A percentile compares a stretch with the other conserved stretches of the same genome.
These are phyloP conservation scores for Corythoichthys haematopterus DNA, from an alignment of 2,113 vertebrate species.

Conservation along the genomic window DNA sequence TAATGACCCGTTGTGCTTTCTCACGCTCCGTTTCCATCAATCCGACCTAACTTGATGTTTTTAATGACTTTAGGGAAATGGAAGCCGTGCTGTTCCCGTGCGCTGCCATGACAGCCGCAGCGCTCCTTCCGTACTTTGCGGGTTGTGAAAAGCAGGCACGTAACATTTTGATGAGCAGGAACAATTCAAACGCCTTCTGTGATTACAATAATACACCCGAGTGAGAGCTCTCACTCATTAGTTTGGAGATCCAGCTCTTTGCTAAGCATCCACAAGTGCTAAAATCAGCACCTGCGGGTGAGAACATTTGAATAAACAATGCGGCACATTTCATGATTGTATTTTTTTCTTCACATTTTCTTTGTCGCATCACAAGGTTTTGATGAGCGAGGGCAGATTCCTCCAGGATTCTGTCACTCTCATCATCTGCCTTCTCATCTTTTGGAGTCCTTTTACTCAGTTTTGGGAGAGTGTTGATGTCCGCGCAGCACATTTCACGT, in stretches of 20 bases:
- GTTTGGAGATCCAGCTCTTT: slow-evolving; percentile 21
- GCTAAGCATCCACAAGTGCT: slow-evolving; percentile 27
- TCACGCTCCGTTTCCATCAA: slow-evolving; percentile 58
- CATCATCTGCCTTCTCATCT: slow-evolving; percentile 4
- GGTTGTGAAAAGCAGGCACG: not conserved
- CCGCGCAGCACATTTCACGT: not conserved
- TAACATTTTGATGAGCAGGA: slow-evolving; percentile 7
- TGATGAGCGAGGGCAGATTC: not conserved
- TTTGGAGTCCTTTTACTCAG: not conserved
- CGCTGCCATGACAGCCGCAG: slow-evolving; percentile 25
- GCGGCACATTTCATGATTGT: slow-evolving; percentile 19
- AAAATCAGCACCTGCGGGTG: slow-evolving; percentile 25
- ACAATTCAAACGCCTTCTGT: slow-evolving; percentile 17
- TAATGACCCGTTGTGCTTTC: slow-evolving; percentile 58
- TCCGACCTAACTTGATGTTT: slow-evolving; percentile 56
- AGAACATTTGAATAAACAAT: slow-evolving; percentile 17
- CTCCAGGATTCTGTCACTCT: not conserved
- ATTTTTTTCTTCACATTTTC: slow-evolving; percentile 8
- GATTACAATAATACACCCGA: slow-evolving; percentile 13
- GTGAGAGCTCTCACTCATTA: slow-evolving; percentile 18
- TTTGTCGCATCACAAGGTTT: slow-evolving; percentile 7
- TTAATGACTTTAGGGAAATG: slow-evolving; percentile 58
- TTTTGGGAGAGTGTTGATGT: not conserved
- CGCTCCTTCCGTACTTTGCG: slow-evolving; percentile 22
- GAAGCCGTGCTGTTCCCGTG: slow-evolving; percentile 41